Conservation (phyloP, 2,797 vertebrate species). For the Smutsia gigantea region DNA sequence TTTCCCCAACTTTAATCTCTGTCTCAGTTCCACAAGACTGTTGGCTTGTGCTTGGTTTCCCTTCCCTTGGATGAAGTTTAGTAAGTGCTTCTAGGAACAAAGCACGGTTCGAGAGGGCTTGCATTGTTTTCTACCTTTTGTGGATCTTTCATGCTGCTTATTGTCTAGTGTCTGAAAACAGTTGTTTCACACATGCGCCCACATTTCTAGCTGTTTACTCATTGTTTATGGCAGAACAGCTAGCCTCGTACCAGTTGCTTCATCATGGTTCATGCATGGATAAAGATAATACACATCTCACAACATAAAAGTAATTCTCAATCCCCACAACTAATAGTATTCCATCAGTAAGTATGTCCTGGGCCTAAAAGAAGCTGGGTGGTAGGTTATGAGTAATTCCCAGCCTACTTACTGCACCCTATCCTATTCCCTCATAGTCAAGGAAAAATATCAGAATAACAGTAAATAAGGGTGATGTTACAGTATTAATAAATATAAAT, state of each 20-base stretch:
- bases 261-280: background rate
- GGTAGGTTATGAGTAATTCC: background rate
- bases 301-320: background rate
- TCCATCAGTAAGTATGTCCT: background rate
- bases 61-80: background rate
- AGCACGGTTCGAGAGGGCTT: background rate
- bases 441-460: background rate
- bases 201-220: background rate
- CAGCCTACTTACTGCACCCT: background rate
- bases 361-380: background rate
- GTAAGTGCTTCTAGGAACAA: background rate
- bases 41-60: background rate
- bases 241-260: background rate
- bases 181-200: background rate
- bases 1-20: background rate
- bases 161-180: background rate
- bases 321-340: background rate
- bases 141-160: background rate
- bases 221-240: background rate
- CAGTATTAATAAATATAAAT: background rate
- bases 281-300: slow-evolving; percentile 14
- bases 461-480: background rate
- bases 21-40: background rate
- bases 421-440: background rate
- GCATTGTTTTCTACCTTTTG: background rate